phyloP scores from a whole-genome alignment of 2,888 invertebrate species.

The Dysmachus trigonus region DNA sequence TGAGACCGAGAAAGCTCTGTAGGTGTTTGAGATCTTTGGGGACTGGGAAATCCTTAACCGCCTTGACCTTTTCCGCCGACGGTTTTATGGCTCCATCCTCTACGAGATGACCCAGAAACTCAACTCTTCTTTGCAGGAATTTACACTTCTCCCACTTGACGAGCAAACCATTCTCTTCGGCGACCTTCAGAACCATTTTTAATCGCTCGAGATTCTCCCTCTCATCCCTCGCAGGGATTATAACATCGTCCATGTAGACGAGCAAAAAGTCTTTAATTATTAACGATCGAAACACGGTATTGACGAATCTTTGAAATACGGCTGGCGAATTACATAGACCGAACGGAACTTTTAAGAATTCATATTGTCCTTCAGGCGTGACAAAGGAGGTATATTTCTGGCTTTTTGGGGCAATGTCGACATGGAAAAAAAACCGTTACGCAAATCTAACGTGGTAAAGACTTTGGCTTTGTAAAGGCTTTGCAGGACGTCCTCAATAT shows the following conservation, averaged over 20 bases:
- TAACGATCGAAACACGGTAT: not conserved
- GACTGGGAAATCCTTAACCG: constrained; percentile 31
- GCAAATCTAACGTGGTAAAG: not conserved
- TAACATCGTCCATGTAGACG: constrained; percentile 1
- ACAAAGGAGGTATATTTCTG: not conserved
- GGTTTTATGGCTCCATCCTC: constrained; percentile 39
- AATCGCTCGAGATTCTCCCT: not conserved
- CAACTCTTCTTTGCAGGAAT: constrained; percentile 41
- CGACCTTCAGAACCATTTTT: not conserved
- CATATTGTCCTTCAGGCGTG: not conserved
- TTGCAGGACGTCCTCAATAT: not conserved
- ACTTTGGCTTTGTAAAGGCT: not conserved
- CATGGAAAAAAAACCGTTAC: not conserved
- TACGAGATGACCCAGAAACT: constrained; percentile 46
- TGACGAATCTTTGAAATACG: no score
- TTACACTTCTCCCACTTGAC: constrained; percentile 46
- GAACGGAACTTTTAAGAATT: not conserved
- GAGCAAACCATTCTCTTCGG: constrained; percentile 35
- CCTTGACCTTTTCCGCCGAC: constrained; percentile 31
- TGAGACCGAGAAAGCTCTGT: constrained; percentile 44
- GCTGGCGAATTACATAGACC: not conserved
- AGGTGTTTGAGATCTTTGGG: constrained; percentile 38
- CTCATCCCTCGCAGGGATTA: not conserved
- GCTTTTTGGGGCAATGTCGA: not conserved
- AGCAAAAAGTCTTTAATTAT: not conserved